Conservation (phyloP, 2,888 invertebrate genomes). For the Lomographa bimaculata region DNA sequence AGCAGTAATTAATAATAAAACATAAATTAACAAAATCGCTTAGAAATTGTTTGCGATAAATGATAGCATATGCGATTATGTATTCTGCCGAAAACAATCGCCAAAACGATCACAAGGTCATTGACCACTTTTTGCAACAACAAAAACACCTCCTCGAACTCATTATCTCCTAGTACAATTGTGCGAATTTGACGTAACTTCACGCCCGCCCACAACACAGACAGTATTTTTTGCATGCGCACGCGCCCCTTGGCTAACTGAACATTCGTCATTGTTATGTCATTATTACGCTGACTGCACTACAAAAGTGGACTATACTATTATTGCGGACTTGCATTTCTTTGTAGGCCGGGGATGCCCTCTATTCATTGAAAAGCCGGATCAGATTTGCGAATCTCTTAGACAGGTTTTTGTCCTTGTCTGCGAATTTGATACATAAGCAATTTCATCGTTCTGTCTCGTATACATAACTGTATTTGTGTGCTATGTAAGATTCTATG, state of each 20-base stretch:
- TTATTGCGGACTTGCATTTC: constrained; percentile 55
- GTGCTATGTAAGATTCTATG: constrained; percentile 8
- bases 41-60: too few relatives aligned
- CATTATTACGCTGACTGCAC: constrained; percentile 70
- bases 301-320: constrained; percentile 65
- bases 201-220: constrained; percentile 57
- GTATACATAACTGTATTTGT: background rate
- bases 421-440: constrained; percentile 17
- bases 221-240: constrained; percentile 59
- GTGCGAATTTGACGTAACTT: constrained; percentile 81
- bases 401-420: constrained; percentile 49
- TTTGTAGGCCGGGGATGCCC: constrained; percentile 76
- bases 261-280: constrained; percentile 68
- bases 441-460: constrained; percentile 1
- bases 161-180: constrained; percentile 73
- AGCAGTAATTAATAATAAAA: too few relatives aligned
- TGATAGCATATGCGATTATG: too few relatives aligned
- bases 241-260: constrained; percentile 58
- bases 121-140: constrained; percentile 47
- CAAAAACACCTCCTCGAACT: constrained; percentile 51
- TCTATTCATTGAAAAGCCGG: constrained; percentile 46
- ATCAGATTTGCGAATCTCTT: constrained; percentile 59
- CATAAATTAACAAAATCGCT: too few relatives aligned
- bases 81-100: too few relatives aligned
- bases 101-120: constrained; percentile 21